Evolutionary conservation across 2,797 vertebrate genomes (phyloP).

Genomic region (Eulemur albifrons): DNA sequence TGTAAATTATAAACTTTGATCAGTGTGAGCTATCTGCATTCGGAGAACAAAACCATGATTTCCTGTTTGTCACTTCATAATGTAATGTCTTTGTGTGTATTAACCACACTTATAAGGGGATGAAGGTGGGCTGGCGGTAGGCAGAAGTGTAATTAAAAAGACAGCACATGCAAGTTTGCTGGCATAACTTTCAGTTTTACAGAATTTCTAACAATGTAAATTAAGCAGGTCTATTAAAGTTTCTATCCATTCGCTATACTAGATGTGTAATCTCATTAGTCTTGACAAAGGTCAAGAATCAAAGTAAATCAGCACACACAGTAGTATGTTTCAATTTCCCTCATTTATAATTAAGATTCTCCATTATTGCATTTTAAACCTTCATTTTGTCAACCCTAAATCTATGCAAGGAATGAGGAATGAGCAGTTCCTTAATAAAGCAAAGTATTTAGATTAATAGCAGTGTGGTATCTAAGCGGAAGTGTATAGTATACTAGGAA

Average conservation of each 20-base stretch:
- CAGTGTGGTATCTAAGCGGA: neutral
- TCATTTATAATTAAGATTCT: constrained; percentile 59
- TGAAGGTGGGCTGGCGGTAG: neutral
- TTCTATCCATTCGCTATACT: constrained; percentile 43
- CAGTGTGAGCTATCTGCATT: neutral
- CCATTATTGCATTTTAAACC: constrained; percentile 43
- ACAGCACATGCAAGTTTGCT: neutral
- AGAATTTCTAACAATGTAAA: constrained; percentile 36
- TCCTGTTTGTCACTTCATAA: constrained; percentile 1
- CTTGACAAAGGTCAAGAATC: constrained; percentile 67
- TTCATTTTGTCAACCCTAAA: constrained; percentile 51
- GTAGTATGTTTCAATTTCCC: constrained; percentile 52
- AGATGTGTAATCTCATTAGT: constrained; percentile 61
- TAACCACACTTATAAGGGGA: neutral
- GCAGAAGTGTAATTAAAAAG: neutral
- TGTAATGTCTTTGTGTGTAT: neutral
- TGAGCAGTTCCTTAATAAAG: constrained; percentile 41
- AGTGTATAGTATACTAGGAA: neutral
- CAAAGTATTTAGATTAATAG: constrained; percentile 6
- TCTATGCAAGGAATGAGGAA: constrained; percentile 24
- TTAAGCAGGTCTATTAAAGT: constrained; percentile 34
- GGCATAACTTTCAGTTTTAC: neutral
- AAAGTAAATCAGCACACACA: constrained; percentile 57
- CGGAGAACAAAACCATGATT: neutral
- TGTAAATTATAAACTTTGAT: constrained; percentile 32